phyloP scores from a whole-genome alignment of 23 tunicate genomes.

The Trididemnum miniatum region DNA sequence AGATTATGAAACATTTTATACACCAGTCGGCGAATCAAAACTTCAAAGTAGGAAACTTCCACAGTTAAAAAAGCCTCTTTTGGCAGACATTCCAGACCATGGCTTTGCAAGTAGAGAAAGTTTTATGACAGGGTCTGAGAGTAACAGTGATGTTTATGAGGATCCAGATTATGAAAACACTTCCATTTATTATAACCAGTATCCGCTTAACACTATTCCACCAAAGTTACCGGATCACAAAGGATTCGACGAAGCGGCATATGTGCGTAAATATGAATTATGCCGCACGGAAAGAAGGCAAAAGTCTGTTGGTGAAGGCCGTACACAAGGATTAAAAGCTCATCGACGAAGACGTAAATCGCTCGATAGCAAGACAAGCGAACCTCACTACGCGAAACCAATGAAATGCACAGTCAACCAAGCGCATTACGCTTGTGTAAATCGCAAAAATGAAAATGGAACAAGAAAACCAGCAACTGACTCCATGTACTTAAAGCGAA shows the following conservation, averaged over 20 bases:
- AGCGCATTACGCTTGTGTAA: background rate
- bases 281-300: background rate
- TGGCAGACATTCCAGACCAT: background rate
- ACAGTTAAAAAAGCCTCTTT: background rate
- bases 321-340: background rate
- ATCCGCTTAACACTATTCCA: background rate
- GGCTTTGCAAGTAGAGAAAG: background rate
- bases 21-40: slow-evolving; percentile 7
- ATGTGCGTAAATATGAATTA: background rate
- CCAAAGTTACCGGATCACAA: background rate
- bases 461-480: background rate
- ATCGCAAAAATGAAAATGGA: background rate
- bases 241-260: background rate
- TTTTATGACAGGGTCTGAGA: background rate
- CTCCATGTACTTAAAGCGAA: background rate
- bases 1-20: slow-evolving; percentile 1
- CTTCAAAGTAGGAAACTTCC: background rate
- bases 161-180: background rate
- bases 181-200: background rate
- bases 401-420: background rate
- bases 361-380: background rate
- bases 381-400: slow-evolving; percentile 9
- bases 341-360: background rate
- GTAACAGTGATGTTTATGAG: background rate
- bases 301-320: background rate